A percentile compares a stretch with the other conserved stretches of the same genome.
phyloP scores from a whole-genome alignment of 2,888 invertebrate species.

The Ophioninae sp. region DNA sequence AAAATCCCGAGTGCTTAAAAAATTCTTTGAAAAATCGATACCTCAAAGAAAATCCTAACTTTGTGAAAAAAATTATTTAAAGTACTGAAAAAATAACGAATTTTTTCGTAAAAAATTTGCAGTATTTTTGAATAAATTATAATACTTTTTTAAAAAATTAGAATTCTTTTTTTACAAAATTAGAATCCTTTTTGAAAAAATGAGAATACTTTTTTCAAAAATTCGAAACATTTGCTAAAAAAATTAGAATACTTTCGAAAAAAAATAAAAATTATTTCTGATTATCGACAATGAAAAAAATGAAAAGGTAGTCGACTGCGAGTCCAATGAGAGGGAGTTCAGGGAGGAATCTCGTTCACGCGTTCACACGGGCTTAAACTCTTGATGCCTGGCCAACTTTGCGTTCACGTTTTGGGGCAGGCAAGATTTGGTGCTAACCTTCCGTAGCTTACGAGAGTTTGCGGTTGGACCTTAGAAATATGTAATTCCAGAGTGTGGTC shows the following conservation, averaged over 20 bases:
- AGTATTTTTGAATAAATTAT: too few species aligned
- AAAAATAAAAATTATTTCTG: neutral
- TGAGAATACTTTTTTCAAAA: too few species aligned
- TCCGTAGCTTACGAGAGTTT: slow-evolving; percentile 72
- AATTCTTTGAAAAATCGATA: too few species aligned
- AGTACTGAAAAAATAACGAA: too few species aligned
- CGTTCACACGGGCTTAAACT: slow-evolving; percentile 17
- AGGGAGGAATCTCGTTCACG: slow-evolving; percentile 34
- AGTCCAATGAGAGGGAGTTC: slow-evolving; percentile 28
- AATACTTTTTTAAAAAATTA: too few species aligned
- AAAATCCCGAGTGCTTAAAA: too few species aligned
- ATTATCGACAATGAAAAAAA: neutral
- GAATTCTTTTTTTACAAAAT: too few species aligned
- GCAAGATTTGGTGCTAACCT: slow-evolving; percentile 57
- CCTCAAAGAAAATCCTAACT: too few species aligned
- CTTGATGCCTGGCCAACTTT: slow-evolving; percentile 11
- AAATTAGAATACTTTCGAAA: neutral
- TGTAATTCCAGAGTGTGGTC: slow-evolving; percentile 60
- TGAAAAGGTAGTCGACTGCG: slow-evolving; percentile 14
- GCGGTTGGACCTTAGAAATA: slow-evolving; percentile 77
- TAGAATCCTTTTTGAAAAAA: too few species aligned
- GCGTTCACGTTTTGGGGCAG: slow-evolving; percentile 51
- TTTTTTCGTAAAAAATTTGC: too few species aligned
- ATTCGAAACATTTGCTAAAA: too few species aligned
- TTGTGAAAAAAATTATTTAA: too few species aligned